A percentile compares a stretch with the other conserved stretches of the same genome.
Evolutionary conservation across 2,888 invertebrate species (phyloP).

Genomic region (Lasioglossum zephyrum): DNA sequence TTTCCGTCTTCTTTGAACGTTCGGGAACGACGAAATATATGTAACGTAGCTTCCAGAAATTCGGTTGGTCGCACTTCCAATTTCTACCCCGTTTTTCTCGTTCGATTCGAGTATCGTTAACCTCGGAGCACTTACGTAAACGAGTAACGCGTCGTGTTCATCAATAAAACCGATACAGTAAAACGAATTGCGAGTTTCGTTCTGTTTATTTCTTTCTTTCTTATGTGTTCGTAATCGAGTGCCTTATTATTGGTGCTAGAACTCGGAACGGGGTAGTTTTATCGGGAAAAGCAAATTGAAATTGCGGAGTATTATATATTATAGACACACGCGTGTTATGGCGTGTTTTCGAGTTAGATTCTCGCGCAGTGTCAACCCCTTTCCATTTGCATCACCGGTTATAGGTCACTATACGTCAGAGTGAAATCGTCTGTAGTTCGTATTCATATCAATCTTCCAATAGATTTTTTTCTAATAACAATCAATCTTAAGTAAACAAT

Average conservation of each 20-base stretch:
- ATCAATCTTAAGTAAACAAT: neutral
- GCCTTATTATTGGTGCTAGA: neutral
- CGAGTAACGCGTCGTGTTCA: slow-evolving; percentile 12
- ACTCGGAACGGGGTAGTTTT: neutral
- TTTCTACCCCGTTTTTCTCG: slow-evolving; percentile 21
- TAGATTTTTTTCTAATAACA: neutral
- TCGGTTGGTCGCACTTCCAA: slow-evolving; percentile 20
- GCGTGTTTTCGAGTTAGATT: neutral
- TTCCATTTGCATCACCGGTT: neutral
- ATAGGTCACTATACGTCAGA: neutral
- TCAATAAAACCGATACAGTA: neutral
- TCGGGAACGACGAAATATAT: neutral
- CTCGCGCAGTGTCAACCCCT: neutral
- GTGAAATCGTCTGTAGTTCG: neutral
- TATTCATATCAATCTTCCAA: neutral
- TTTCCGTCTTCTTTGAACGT: neutral
- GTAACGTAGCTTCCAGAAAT: neutral
- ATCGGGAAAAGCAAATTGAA: neutral
- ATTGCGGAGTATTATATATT: neutral
- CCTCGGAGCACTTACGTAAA: slow-evolving; percentile 46
- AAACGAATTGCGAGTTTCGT: neutral
- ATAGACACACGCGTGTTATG: no score
- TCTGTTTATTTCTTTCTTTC: neutral
- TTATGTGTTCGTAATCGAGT: neutral
- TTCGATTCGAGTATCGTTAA: slow-evolving; percentile 17